phyloP scores from a whole-genome alignment of 2,888 invertebrate genomes.

The Alviniconcha strummeri region DNA sequence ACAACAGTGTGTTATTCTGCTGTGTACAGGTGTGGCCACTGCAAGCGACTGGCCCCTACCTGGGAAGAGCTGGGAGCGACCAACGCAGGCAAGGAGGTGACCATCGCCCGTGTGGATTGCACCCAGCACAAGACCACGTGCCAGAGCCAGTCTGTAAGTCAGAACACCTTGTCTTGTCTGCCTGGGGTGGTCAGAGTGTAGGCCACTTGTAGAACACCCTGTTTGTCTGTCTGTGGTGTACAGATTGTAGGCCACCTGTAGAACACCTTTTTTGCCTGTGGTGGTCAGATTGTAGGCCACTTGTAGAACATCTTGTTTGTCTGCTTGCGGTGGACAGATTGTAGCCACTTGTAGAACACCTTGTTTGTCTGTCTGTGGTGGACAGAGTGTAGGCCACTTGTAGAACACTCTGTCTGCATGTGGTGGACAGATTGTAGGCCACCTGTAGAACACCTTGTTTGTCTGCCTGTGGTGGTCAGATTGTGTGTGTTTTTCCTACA shows the following conservation, averaged over 20 bases:
- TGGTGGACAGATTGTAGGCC: not conserved
- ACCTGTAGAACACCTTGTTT: not conserved
- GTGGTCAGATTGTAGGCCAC: not conserved
- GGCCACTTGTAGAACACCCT: not conserved
- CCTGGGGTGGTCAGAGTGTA: not conserved
- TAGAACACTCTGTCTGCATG: not conserved
- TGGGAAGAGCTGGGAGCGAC: constrained; percentile 87
- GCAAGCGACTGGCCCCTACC: constrained; percentile 86
- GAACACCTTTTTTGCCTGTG: too few species aligned
- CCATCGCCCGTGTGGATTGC: constrained; percentile 77
- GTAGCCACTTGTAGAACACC: not conserved
- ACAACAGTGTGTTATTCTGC: too few species aligned
- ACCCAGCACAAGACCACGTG: constrained; percentile 83
- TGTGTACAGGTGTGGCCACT: constrained; percentile 84
- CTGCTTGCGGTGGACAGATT: not conserved
- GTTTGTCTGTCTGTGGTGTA: not conserved
- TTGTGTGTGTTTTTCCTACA: too few species aligned
- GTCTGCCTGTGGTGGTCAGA: not conserved
- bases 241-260: too few species aligned
- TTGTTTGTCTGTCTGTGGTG: not conserved
- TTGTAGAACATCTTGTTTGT: not conserved
- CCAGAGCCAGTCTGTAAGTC: constrained; percentile 65
- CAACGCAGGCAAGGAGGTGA: constrained; percentile 73
- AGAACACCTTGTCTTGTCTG: not conserved
- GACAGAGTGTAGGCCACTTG: not conserved